These are phyloP conservation scores for Reticulitermes speratus DNA, from an alignment of 1,140 invertebrate species.

Conservation along the genomic window DNA sequence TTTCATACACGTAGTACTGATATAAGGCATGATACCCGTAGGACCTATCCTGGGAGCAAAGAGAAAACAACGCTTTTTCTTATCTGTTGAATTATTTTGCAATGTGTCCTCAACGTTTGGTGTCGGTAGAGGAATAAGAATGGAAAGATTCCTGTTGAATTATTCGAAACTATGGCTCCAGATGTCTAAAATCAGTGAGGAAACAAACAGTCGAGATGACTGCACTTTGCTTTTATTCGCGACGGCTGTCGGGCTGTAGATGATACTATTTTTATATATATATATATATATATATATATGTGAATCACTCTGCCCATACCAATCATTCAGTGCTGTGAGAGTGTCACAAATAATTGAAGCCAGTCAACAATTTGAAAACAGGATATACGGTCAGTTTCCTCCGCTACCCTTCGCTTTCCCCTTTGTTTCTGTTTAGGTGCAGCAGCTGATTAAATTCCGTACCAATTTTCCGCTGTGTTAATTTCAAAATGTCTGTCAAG, in stretches of 20 bases:
- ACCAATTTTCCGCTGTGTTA: constrained; percentile 18
- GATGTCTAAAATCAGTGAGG: background rate
- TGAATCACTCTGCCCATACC: background rate
- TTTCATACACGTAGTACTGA: background rate
- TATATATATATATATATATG: background rate
- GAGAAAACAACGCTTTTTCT: background rate
- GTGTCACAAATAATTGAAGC: constrained; percentile 5
- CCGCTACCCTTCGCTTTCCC: background rate
- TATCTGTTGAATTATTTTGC: background rate
- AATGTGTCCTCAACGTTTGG: background rate
- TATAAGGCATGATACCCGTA: background rate
- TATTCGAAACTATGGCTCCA: background rate
- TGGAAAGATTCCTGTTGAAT: background rate
- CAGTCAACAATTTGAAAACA: background rate
- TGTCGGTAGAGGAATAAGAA: background rate
- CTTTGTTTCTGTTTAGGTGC: background rate
- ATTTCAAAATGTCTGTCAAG: constrained; percentile 1
- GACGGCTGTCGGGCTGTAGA: background rate
- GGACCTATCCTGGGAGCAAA: background rate
- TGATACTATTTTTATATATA: background rate
- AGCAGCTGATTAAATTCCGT: constrained; percentile 7
- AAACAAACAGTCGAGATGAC: background rate
- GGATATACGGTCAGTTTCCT: background rate
- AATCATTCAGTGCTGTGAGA: background rate
- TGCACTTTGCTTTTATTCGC: background rate